A percentile compares a stretch with the other conserved stretches of the same genome.
These are phyloP conservation scores for Catharus minimus DNA, from an alignment of 2,113 vertebrate species.

Conservation along the genomic window DNA sequence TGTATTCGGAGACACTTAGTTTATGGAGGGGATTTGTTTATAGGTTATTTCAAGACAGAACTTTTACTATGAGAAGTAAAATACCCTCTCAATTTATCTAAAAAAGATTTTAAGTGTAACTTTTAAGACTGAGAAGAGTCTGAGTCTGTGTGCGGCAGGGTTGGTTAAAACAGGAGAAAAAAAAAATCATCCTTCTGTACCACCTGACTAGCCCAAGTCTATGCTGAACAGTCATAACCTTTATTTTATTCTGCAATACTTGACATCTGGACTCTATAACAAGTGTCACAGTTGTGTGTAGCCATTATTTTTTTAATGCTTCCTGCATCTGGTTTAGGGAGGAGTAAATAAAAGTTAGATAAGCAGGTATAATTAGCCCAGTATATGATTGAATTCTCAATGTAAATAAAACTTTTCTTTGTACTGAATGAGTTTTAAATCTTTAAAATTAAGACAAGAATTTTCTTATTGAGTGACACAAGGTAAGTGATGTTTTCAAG, in stretches of 20 bases:
- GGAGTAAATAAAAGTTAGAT: neutral
- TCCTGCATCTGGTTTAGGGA: neutral
- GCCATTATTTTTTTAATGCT: neutral
- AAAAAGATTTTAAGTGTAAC: neutral
- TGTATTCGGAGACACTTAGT: neutral
- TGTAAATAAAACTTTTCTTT: neutral
- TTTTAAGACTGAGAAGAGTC: neutral
- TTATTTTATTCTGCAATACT: neutral
- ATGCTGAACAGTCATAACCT: neutral
- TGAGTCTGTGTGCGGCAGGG: neutral
- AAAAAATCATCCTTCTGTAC: neutral
- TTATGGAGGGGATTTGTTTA: neutral
- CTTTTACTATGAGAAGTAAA: neutral
- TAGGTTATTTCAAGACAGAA: neutral
- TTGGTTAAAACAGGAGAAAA: neutral
- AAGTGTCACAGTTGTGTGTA: neutral
- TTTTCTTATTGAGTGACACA: neutral
- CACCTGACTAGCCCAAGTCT: neutral
- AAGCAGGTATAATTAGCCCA: neutral
- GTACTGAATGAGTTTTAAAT: neutral
- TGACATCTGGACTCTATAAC: neutral
- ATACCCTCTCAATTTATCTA: neutral
- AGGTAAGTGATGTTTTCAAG: neutral
- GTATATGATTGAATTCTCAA: neutral
- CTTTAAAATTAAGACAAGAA: neutral